Evolutionary conservation across 2,888 invertebrate genomes (phyloP), one percentile per base, ranked within the genome.

Genomic region (Drymonia ruficornis): DNA sequence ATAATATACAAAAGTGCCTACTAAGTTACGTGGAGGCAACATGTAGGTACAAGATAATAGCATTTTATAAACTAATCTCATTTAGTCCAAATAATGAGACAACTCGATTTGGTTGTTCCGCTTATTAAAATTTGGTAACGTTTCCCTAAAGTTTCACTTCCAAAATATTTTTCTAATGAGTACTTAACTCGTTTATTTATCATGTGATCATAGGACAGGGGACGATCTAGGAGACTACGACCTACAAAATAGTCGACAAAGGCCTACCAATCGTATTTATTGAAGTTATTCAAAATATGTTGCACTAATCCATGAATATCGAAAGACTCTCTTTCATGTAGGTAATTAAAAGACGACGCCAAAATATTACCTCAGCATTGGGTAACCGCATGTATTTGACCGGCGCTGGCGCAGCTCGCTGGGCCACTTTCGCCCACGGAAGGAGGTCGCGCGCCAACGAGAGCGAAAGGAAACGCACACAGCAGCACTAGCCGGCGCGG

Each of bases 381-480:
- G 9, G 43, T 43, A 43, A 43, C 19, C 5, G 19, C 43, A 12
- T 43, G 19, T 23, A 43, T 43, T 40, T n/a, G 43, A 0, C 19
- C 43, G 43, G 43, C 43, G 15, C 15, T 2, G n/a, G 61, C 63
- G 53, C 51, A 51, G 53, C 44, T 42, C 53, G 55, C 53, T 63
- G 73, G 59, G 61, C 66, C 67, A 79, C 79, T 79, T 79, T 79
- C 80, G 78, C 76, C 45, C 57, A 52, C 72, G 76, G 74, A 78
- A 78, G 78, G 75, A 78, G 79, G 78, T 75, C 77, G 72, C 63
- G 60, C 62, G 29, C 51, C 29, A 12, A 36, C 47, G 72, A 72
- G 62, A 69, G 81, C 74, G 81, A 81, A 78, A 81, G 80, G 80
- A 73, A 78, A 66, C 67, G 49, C 74, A 64, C 67, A 70, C 76